Base-by-base conservation (phyloP, 2,888 invertebrate species). In the Nomada ferruginata region DNA sequence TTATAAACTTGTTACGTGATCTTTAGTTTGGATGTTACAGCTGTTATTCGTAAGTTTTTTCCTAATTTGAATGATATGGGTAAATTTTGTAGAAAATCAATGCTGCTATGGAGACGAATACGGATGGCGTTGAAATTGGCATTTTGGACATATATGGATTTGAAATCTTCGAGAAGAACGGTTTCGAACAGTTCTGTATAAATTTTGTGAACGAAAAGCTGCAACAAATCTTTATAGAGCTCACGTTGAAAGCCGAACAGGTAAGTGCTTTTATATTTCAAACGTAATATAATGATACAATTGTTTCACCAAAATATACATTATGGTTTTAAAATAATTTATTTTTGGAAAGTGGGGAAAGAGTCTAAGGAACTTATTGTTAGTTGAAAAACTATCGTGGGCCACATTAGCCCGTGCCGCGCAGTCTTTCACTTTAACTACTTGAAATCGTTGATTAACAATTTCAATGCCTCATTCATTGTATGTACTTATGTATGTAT, bases 141-240 rank as follows among this genome's bases (percentile, higher is more conserved):
- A 96, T 96, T 89, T 92, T 96, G 80, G 96, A 96, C 89, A 96
- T 96, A 88, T 96, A 96, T 89, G 96, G 96, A 1, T 96, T 96
- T 91, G 96, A 96, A 92, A 96, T 96, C 79, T 96, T 96, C 90
- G 95, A 95, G 61, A 94, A 94, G 89, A 96, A 96, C 91, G 96
- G 96, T 26, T 96, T 96, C 92, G 96, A 96, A 89, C 96, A 96
- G 91, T 96, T 96, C 91, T 96, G 96, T 91, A 96, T 96, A 76
- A 96, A 96, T 91, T 96, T 95, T 90, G 96, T 96, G 26, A 96
- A 96, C 91, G 96, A 96, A 92, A 96, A 96, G 90, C 94, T 96
- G 13, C 96, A 96, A 90, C 96, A 96, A 92, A 96, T 96, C 75
- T 96, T 96, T 93, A 96, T 96, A 87, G 96, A 96, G 87, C 93